Base-by-base conservation (phyloP, 2,797 vertebrate genomes). In the Hippocampus kuda region DNA sequence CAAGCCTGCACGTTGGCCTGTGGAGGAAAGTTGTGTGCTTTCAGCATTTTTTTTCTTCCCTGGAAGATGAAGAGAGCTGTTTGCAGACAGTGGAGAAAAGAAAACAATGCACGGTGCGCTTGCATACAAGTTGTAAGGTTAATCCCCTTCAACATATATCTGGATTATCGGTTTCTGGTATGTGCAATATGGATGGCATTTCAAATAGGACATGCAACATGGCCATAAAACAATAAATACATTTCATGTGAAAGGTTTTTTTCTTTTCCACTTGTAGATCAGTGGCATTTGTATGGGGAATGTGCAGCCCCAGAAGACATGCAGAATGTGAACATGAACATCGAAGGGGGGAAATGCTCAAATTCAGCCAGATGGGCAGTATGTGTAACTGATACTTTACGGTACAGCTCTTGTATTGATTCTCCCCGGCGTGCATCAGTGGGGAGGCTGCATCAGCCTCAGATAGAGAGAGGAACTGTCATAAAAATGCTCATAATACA, bases 1-100 rank as follows among this genome's bases (percentile, higher is more conserved):
- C 73, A 42, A 72, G 81, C 74, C 73, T 72, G 48, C 73, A 77
- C 79, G 84, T 77, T 84, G 87, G 82, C 87, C 82, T 83, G 80
- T 84, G 81, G 84, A 83, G 83, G 81, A 82, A 85, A 73, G 79
- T 90, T 89, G 64, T 88, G 85, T 86, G 82, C 77, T 85, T 84
- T 90, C 88, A 90, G 88, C 88, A 89, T 81, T 89, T 88, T 88
- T 54, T 69, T 51, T 49, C 5, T 1, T 1, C 11, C 44, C 78
- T 83, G 8, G 65, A 87, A 88, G 88, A 90, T 88, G 84, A 88
- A 89, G 84, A 80, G 86, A 83, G 80, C 79, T 73, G 84, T 85
- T 87, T 77, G 51, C 66, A 84, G 83, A 85, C 81, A 72, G 81
- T 51, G 69, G 76, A 81, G 76, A 84, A 85, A 84, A 76, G 86